These are phyloP conservation scores for Metellina segmentata DNA, from an alignment of 2,888 invertebrate genomes.

Conservation along the genomic window DNA sequence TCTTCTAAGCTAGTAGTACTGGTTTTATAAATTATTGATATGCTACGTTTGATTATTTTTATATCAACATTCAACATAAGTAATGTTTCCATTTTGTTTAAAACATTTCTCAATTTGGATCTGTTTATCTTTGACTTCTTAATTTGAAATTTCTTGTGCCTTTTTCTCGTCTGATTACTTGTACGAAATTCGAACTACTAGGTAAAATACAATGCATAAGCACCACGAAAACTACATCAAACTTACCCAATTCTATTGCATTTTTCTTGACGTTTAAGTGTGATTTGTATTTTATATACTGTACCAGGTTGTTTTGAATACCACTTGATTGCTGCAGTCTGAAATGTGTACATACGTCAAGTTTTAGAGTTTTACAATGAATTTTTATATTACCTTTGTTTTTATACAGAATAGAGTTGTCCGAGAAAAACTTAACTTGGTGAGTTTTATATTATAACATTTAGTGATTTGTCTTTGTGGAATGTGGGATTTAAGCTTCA, in stretches of 20 bases:
- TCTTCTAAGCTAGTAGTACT: not conserved
- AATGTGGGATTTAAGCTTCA: constrained; percentile 3
- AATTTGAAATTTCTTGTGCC: constrained; percentile 50
- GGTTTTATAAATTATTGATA: not conserved
- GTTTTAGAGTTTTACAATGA: constrained; percentile 51
- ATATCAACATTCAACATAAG: not conserved
- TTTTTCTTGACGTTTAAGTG: not conserved
- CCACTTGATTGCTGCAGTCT: constrained; percentile 20
- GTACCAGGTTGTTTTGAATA: constrained; percentile 23
- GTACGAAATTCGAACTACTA: constrained; percentile 6
- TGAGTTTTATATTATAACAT: constrained; percentile 13
- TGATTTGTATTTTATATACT: constrained; percentile 46
- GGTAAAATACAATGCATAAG: constrained; percentile 32
- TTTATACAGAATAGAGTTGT: constrained; percentile 36
- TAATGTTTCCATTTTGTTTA: constrained; percentile 9
- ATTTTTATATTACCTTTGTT: constrained; percentile 41
- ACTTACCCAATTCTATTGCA: not conserved
- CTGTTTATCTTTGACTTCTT: constrained; percentile 15
- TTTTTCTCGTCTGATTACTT: constrained; percentile 37
- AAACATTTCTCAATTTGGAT: constrained; percentile 39
- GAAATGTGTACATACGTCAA: constrained; percentile 32
- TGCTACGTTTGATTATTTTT: not conserved
- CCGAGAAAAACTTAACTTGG: not conserved
- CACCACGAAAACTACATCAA: constrained; percentile 28
- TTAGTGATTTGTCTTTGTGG: constrained; percentile 24